Evolutionary conservation across 2,888 invertebrate species (phyloP).

Genomic region (Oeneis ivallda): DNA sequence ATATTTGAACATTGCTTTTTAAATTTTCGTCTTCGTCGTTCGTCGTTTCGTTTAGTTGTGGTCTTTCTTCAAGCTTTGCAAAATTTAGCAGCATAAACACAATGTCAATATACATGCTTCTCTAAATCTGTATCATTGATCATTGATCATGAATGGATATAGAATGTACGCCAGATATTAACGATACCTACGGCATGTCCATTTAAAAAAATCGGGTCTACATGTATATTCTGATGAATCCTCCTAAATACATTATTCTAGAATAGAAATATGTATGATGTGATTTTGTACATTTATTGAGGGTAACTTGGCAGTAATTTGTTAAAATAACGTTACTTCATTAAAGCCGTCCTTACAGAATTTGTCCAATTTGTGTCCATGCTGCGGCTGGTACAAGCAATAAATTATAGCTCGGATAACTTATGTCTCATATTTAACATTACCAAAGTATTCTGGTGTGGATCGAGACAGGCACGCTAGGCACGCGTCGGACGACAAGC

Average conservation of each 20-base stretch:
- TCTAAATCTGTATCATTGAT: too few relatives aligned
- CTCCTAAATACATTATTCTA: not conserved
- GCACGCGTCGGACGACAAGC: slow-evolving; percentile 59
- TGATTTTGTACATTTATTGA: not conserved
- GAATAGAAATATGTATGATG: too few relatives aligned
- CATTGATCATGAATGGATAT: too few relatives aligned
- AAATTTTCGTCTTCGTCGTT: too few relatives aligned
- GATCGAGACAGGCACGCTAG: slow-evolving; percentile 56
- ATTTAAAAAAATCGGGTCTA: too few relatives aligned
- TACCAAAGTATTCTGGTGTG: slow-evolving; percentile 39
- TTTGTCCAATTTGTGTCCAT: slow-evolving; percentile 2
- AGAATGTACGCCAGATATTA: too few relatives aligned
- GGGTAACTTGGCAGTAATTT: not conserved
- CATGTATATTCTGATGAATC: not conserved
- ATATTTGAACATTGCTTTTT: slow-evolving; percentile 51
- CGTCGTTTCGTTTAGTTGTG: too few relatives aligned
- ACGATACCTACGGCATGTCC: too few relatives aligned
- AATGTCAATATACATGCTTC: too few relatives aligned
- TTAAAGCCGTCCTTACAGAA: not conserved
- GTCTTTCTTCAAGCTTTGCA: not conserved
- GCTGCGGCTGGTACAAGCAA: not conserved
- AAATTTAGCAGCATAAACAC: too few relatives aligned
- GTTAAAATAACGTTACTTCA: not conserved
- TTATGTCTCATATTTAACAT: slow-evolving; percentile 38
- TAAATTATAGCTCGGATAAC: slow-evolving; percentile 18